Conservation (phyloP, 2,888 invertebrate species). For the Dione vanillae region DNA sequence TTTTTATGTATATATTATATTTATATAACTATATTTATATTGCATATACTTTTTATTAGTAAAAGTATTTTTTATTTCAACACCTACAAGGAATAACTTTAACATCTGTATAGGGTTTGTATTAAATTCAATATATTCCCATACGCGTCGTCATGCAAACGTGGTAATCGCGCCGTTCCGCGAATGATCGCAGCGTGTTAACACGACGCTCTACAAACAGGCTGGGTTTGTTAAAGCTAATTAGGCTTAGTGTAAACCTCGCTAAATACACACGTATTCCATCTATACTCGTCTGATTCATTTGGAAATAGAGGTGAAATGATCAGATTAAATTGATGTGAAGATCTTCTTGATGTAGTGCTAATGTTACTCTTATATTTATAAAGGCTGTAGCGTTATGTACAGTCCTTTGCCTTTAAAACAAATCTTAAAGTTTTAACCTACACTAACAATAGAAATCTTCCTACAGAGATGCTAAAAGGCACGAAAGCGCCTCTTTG, state of each 20-base stretch:
- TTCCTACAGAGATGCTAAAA: no score
- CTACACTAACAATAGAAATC: no score
- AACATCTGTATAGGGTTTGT: no score
- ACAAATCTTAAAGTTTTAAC: no score
- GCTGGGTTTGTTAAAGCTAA: slow-evolving; percentile 65
- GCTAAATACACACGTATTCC: slow-evolving; percentile 44
- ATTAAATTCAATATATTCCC: slow-evolving; percentile 2
- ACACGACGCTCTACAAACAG: slow-evolving; percentile 57
- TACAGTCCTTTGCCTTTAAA: no score
- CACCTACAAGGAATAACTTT: background rate
- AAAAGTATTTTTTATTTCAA: no score
- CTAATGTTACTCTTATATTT: background rate
- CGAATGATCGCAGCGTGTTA: slow-evolving; percentile 60
- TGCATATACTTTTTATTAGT: no score
- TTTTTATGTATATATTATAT: no score
- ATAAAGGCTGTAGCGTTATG: background rate
- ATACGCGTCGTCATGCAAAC: slow-evolving; percentile 39
- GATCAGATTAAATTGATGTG: background rate
- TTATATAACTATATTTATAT: no score
- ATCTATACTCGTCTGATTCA: slow-evolving; percentile 24
- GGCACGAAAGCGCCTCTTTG: no score
- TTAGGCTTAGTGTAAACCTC: slow-evolving; percentile 60
- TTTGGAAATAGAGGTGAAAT: slow-evolving; percentile 19
- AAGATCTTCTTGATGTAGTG: background rate
- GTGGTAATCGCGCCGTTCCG: slow-evolving; percentile 49